Evolutionary conservation across 2,797 vertebrate genomes (phyloP).

Genomic region (Ciconia nigra): DNA sequence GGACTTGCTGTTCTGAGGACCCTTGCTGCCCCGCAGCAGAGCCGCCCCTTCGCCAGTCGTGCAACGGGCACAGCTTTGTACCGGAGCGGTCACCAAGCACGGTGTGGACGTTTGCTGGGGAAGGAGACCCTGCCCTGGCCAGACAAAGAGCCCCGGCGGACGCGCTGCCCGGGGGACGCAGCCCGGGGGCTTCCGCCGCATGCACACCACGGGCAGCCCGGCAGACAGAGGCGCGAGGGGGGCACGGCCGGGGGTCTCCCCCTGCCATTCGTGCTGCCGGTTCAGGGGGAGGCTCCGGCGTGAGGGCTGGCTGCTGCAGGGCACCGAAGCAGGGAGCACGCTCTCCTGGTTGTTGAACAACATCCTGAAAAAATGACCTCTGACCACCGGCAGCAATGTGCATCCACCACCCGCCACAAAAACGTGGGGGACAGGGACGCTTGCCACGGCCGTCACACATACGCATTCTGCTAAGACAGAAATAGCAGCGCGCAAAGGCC

Average conservation of each 20-base stretch:
- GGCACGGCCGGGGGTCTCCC: accelerated
- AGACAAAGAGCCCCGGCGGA: no score
- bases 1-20: accelerated
- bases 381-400: accelerated
- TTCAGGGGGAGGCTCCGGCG: background rate
- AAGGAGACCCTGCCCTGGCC: background rate
- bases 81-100: accelerated
- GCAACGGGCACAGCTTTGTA: background rate
- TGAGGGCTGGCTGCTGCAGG: background rate
- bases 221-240: no score
- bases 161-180: no score
- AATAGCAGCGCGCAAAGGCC: background rate
- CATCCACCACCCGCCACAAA: accelerated
- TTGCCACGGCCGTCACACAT: accelerated
- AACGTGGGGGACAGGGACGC: accelerated
- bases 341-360: no score
- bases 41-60: accelerated
- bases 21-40: background rate
- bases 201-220: accelerated
- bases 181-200: background rate
- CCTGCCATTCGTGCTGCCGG: accelerated
- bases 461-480: background rate
- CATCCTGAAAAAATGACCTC: background rate
- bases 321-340: background rate
- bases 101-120: accelerated